Base-by-base conservation (phyloP, 2,797 vertebrate species). In the Danionella dracula region DNA sequence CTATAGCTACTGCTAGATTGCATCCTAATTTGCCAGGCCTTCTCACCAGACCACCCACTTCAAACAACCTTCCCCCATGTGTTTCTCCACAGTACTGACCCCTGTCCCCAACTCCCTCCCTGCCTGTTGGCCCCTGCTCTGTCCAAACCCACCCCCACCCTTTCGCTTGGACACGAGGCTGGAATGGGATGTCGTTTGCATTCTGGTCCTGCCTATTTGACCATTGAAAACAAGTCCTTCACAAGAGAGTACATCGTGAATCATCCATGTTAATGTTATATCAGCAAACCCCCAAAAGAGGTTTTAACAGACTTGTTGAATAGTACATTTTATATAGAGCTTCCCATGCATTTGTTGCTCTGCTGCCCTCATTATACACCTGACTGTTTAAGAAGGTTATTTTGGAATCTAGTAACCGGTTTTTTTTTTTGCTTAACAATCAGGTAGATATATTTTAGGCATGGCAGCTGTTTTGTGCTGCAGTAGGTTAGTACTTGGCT, bases 1-100 rank as follows among this genome's bases (percentile, higher is more conserved):
- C 70, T 74, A 78, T 75, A 71, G 68, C 67, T 77, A 75, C 75
- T 48, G 20, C 34, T 68, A 62, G 48, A 50, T 76, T 72, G 68
- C 74, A 75, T 80, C 68, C 74, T 76, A 76, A 72, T 80, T 75
- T 67, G 15, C 49, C 20, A 23, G 59, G 49, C 41, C 5, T 64
- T 65, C 71, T 63, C 73, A 66, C 54, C 63, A 48, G 71, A 70
- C 66, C 38, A 42, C 34, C 61, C 60, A 60, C 38, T 37, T 50
- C 50, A 55, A 42, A 21, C 31, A 45, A 12, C 44, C 6, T 27
- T 62, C 38, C 29, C 31, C 20, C 37, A 19, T 38, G 54, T 17
- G 42, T 61, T 68, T 42, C 61, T 71, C 53, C 50, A 57, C 57
- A 62, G 46, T 54, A 29, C 19, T 75, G 70, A 75, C 70, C 70